Evolutionary conservation across 2,797 vertebrate genomes (phyloP).

Genomic region (Sphenodon punctatus): DNA sequence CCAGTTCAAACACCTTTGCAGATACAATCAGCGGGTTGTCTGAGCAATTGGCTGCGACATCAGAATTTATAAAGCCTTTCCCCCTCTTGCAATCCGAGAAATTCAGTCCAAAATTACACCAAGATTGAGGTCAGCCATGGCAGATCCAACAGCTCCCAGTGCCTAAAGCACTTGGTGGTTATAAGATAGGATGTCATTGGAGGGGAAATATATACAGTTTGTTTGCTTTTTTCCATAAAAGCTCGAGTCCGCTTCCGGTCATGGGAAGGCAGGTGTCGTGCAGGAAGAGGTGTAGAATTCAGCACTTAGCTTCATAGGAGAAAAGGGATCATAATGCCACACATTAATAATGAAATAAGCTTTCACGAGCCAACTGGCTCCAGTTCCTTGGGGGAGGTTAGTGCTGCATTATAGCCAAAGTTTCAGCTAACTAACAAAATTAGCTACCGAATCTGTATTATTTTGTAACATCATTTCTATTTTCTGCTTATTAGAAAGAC

Average conservation of each 20-base stretch:
- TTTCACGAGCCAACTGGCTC: not conserved
- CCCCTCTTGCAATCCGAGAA: not conserved
- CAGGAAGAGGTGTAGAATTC: not conserved
- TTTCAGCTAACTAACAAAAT: not conserved
- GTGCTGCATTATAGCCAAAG: not conserved
- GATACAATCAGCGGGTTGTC: not conserved
- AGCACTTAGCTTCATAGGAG: not conserved
- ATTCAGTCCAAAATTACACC: not conserved
- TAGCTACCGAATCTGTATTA: not conserved
- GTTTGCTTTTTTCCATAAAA: not conserved
- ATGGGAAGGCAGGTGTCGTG: not conserved
- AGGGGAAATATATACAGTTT: not conserved
- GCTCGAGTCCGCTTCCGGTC: not conserved
- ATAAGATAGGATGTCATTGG: not conserved
- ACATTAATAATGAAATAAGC: not conserved
- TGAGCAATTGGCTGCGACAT: not conserved
- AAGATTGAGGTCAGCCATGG: not conserved
- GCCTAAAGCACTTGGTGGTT: not conserved
- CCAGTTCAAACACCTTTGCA: constrained; percentile 34
- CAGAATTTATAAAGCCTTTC: not conserved
- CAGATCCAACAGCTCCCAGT: not conserved
- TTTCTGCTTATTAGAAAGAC: too few relatives aligned
- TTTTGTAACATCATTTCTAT: not conserved
- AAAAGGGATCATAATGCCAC: not conserved
- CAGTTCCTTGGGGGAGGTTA: not conserved